These are phyloP conservation scores for Lichenostomus cassidix DNA, from an alignment of 2,113 vertebrate species.

Conservation along the genomic window DNA sequence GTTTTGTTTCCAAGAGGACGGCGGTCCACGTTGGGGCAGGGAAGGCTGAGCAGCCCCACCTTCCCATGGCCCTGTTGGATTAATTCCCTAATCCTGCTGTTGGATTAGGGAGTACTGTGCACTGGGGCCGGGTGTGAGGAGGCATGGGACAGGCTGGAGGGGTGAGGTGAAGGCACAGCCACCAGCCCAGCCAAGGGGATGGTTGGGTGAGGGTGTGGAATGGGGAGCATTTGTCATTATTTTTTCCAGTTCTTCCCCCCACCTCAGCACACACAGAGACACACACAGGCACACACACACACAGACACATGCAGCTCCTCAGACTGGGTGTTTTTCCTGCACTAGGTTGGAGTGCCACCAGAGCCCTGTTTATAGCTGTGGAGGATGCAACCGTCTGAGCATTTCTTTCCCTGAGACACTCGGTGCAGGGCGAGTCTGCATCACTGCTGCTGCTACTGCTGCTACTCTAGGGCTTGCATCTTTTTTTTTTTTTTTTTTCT, in stretches of 20 bases:
- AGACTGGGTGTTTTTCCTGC: neutral
- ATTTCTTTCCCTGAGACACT: neutral
- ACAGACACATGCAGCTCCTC: neutral
- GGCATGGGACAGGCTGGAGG: neutral
- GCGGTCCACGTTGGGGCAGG: neutral
- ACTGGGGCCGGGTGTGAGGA: neutral
- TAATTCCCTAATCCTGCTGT: neutral
- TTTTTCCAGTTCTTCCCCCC: neutral
- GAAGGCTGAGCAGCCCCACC: neutral
- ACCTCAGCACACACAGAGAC: neutral
- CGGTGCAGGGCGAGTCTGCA: accelerated
- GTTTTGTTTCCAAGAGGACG: conserved; percentile 35
- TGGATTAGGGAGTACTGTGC: neutral
- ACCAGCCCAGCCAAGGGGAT: neutral
- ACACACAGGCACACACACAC: neutral
- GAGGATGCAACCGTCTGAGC: neutral
- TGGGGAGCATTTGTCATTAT: neutral
- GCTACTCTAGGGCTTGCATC: neutral
- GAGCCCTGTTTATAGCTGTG: neutral
- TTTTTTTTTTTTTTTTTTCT: neutral
- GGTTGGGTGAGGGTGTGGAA: accelerated
- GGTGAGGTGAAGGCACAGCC: neutral
- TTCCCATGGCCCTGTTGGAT: neutral
- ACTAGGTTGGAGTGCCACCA: neutral
- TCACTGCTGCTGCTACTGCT: neutral